Conservation (phyloP, 2,113 vertebrate species). For the Antechinus stuartii region DNA sequence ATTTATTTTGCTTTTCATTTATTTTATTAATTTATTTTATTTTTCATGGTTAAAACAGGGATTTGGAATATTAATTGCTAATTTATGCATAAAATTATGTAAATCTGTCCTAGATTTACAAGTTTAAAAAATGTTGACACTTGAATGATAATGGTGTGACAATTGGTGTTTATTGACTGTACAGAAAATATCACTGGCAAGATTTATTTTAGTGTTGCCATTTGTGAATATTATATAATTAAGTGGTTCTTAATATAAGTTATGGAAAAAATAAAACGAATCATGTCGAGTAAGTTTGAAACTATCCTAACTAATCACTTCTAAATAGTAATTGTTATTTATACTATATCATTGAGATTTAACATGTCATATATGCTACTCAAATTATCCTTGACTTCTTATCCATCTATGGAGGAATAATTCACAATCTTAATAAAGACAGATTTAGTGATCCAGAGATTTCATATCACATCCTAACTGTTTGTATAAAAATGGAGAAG, state of each 20-base stretch:
- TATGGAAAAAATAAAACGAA: background rate
- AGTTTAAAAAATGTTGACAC: background rate
- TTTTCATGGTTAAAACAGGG: background rate
- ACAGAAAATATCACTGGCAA: background rate
- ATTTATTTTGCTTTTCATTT: background rate
- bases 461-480: background rate
- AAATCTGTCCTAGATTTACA: background rate
- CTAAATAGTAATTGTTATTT: background rate
- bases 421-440: background rate
- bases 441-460: background rate
- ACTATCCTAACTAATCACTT: background rate
- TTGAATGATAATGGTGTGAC: background rate
- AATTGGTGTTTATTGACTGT: background rate
- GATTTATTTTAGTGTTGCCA: background rate
- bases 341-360: background rate
- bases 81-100: background rate
- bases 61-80: background rate
- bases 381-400: background rate
- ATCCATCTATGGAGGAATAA: background rate
- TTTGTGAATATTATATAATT: background rate
- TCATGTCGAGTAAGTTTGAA: background rate
- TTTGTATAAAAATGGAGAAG: background rate
- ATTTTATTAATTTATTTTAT: background rate
- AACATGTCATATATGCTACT: background rate
- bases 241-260: background rate